A percentile compares a stretch with the other conserved stretches of the same genome.
Conservation (phyloP, 2,888 invertebrate species). For the Alentia gelatinosa region DNA sequence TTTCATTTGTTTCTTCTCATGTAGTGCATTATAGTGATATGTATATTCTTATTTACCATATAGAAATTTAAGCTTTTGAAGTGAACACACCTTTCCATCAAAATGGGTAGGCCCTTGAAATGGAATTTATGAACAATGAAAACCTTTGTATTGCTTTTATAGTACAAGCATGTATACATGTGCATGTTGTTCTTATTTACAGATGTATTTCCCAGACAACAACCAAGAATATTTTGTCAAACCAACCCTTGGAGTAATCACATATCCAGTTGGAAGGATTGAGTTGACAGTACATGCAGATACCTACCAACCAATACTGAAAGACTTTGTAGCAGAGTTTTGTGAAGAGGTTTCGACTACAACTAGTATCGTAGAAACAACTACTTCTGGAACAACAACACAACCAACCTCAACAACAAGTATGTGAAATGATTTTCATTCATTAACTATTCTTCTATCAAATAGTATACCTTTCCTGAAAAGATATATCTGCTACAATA, state of each 20-base stretch:
- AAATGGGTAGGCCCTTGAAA: no score
- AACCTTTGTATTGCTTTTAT: no score
- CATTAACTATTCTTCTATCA: no score
- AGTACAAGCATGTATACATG: no score
- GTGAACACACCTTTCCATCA: no score
- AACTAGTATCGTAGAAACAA: not conserved
- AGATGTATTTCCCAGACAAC: constrained; percentile 3
- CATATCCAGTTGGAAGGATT: not conserved
- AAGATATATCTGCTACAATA: no score
- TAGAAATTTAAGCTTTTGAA: no score
- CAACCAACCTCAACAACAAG: not conserved
- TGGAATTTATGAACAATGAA: no score
- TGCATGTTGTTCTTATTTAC: not conserved
- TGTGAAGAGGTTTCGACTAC: not conserved
- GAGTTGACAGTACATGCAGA: not conserved
- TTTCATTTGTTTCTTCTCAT: not conserved
- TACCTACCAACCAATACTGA: not conserved
- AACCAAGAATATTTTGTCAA: not conserved
- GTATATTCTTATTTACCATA: not conserved
- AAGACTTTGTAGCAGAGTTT: not conserved
- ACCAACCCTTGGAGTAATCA: not conserved
- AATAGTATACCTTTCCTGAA: no score
- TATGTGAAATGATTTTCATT: not conserved
- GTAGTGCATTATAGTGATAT: not conserved
- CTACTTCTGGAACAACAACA: not conserved